phyloP scores from a whole-genome alignment of 2,888 invertebrate species.

The Tromatobia lineatoria region DNA sequence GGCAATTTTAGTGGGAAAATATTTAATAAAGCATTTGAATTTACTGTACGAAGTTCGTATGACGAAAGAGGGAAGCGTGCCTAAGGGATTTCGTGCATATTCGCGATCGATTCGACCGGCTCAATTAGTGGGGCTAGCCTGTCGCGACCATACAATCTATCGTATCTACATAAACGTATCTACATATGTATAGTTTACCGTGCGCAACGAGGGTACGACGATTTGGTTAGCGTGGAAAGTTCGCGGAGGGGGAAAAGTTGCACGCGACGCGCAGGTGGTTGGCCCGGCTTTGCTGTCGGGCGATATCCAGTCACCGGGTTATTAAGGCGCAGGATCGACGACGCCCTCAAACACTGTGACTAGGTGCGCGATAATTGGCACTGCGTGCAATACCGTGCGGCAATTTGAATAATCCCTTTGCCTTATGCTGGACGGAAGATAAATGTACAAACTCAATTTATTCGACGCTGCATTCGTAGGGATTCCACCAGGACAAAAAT shows the following conservation, averaged over 20 bases:
- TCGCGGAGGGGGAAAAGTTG: constrained; percentile 59
- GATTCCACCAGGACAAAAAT: not conserved
- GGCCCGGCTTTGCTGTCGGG: constrained; percentile 72
- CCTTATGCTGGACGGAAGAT: constrained; percentile 6
- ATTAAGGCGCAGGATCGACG: constrained; percentile 78
- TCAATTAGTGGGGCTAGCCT: constrained; percentile 51
- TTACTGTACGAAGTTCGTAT: not conserved
- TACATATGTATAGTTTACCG: constrained; percentile 34
- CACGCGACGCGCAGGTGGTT: constrained; percentile 78
- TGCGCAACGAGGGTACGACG: constrained; percentile 30
- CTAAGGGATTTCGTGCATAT: constrained; percentile 43
- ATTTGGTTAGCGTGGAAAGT: constrained; percentile 56
- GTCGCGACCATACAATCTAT: constrained; percentile 31
- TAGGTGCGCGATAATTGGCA: constrained; percentile 34
- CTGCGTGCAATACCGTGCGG: not conserved
- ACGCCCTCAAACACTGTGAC: constrained; percentile 53
- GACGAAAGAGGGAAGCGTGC: constrained; percentile 25
- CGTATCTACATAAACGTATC: constrained; percentile 28
- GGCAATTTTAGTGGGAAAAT: not conserved
- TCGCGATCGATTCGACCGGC: constrained; percentile 56
- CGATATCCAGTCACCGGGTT: constrained; percentile 79
- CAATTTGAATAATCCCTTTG: constrained; percentile 9
- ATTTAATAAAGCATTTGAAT: not conserved
- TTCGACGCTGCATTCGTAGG: not conserved
- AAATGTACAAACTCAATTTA: constrained; percentile 9